Evolutionary conservation across 2,888 invertebrate genomes (phyloP).

Genomic region (Timema podura): DNA sequence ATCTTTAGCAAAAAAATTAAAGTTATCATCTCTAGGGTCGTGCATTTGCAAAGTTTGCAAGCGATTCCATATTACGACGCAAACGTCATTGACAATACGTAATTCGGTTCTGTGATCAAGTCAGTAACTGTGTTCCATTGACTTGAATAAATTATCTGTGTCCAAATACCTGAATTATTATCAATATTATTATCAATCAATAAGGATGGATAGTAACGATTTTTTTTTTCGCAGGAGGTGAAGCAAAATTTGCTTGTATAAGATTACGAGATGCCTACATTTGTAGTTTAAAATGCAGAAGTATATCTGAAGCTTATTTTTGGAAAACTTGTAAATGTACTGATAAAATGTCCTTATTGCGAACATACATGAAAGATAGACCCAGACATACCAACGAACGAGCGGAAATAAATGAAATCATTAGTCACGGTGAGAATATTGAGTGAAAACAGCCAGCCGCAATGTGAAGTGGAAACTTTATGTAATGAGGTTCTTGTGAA

Average conservation of each 20-base stretch:
- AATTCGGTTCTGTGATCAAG: not conserved
- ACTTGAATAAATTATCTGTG: not conserved
- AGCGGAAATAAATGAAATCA: not conserved
- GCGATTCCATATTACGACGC: not conserved
- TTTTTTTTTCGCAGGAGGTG: not conserved
- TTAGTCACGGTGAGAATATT: not conserved
- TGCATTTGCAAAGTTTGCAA: not conserved
- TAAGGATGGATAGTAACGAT: too few relatives aligned
- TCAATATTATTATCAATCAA: too few relatives aligned
- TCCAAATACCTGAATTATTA: not conserved
- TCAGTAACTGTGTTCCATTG: not conserved
- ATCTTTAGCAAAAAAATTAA: not conserved
- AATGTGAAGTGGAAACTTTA: not conserved
- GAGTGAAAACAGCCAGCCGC: too few relatives aligned
- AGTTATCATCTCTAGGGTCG: not conserved
- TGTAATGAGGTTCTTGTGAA: too few relatives aligned
- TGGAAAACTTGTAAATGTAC: too few relatives aligned
- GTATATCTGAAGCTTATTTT: too few relatives aligned
- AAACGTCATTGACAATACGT: not conserved
- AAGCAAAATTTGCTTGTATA: not conserved
- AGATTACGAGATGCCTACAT: not conserved
- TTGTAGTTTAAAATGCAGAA: conserved; percentile 4
- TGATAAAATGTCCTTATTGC: too few relatives aligned
- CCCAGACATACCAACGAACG: too few relatives aligned
- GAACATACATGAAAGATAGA: too few relatives aligned